phyloP scores from a whole-genome alignment of 2,888 invertebrate species.

The Lithophane ornitopus region DNA sequence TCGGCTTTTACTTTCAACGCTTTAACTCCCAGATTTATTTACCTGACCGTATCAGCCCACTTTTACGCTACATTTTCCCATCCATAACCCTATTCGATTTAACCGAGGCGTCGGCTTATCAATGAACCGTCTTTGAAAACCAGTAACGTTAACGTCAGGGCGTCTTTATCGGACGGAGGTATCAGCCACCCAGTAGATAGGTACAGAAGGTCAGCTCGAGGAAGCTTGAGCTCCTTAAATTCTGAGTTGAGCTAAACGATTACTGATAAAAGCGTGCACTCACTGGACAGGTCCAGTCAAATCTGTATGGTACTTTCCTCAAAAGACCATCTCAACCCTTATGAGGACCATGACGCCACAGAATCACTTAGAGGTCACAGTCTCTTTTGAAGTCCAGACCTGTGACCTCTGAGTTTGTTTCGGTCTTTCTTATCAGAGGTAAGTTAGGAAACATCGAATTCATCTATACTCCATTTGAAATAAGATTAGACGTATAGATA shows the following conservation, averaged over 20 bases:
- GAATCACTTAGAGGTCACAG: no score
- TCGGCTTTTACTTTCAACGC: conserved; percentile 15
- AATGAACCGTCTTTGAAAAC: conserved; percentile 57
- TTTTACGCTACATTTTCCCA: conserved; percentile 47
- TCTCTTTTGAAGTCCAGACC: no score
- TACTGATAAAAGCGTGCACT: not conserved
- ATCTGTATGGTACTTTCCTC: not conserved
- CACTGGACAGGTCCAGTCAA: not conserved
- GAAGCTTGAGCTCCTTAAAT: not conserved
- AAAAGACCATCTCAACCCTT: not conserved
- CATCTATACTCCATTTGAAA: no score
- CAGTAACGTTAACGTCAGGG: conserved; percentile 49
- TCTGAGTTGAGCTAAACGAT: no score
- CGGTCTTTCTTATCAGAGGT: not conserved
- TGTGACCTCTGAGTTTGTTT: not conserved
- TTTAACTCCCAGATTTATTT: conserved; percentile 38
- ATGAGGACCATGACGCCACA: no score
- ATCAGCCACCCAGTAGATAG: conserved; percentile 40
- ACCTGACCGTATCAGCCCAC: conserved; percentile 53
- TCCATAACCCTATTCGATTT: conserved; percentile 54
- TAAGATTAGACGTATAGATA: no score
- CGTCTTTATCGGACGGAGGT: conserved; percentile 61
- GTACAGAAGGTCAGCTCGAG: not conserved
- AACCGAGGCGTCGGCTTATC: conserved; percentile 58
- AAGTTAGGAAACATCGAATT: not conserved